phyloP scores from a whole-genome alignment of 2,888 invertebrate genomes.

The Chrysina gloriosa region DNA sequence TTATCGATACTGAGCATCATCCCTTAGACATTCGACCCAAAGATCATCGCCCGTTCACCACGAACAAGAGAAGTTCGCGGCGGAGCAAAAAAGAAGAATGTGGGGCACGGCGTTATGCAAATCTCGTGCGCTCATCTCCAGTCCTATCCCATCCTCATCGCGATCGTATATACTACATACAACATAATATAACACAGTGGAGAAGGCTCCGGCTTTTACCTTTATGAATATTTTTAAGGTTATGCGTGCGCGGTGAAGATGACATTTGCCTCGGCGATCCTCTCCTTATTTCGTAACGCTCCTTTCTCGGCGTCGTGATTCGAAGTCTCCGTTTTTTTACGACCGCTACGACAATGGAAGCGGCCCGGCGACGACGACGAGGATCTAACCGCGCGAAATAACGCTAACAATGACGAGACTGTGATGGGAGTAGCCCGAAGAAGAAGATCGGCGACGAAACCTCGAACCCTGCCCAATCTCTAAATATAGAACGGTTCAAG shows the following conservation, averaged over 20 bases:
- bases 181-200: not conserved
- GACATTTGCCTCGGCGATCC: constrained; percentile 42
- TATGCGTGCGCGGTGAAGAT: constrained; percentile 43
- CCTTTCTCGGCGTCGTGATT: too few species aligned
- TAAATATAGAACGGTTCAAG: too few species aligned
- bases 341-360: too few species aligned
- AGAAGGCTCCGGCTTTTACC: constrained; percentile 48
- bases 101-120: constrained; percentile 49
- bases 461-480: too few species aligned
- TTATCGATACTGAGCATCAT: too few species aligned
- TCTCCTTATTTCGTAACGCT: constrained; percentile 15
- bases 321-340: too few species aligned
- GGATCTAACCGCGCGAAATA: too few species aligned
- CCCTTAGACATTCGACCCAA: too few species aligned
- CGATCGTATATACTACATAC: not conserved
- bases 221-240: constrained; percentile 55
- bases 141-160: not conserved
- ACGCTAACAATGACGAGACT: too few species aligned
- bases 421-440: too few species aligned
- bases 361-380: too few species aligned
- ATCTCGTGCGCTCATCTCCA: constrained; percentile 46
- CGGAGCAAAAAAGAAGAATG: constrained; percentile 24
- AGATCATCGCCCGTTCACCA: not conserved
- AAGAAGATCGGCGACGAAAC: too few species aligned
- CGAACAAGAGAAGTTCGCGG: not conserved